Percentiles rank a stretch among this genome's conserved stretches.
These are phyloP conservation scores for Rhynchonema sp. DNA, from an alignment of 2,888 invertebrate genomes.

Conservation along the genomic window DNA sequence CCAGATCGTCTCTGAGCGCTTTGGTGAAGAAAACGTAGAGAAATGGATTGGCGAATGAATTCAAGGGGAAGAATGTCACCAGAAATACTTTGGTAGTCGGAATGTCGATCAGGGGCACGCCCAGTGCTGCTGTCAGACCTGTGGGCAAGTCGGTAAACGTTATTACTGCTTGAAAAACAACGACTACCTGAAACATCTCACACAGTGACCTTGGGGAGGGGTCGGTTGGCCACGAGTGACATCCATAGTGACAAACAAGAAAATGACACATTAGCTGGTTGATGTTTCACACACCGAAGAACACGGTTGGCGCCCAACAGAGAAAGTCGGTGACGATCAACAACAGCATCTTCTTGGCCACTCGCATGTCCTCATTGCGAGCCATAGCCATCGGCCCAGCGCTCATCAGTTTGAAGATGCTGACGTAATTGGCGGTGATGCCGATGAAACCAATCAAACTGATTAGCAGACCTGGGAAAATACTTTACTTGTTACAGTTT, in stretches of 20 bases:
- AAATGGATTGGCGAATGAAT: slow-evolving; percentile 93
- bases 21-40: slow-evolving; percentile 91
- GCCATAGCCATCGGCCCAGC: slow-evolving; percentile 38
- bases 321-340: slow-evolving; percentile 89
- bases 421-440: slow-evolving; percentile 80
- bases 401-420: slow-evolving; percentile 93
- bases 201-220: no score
- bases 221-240: no score
- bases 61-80: slow-evolving; percentile 85
- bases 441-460: no score
- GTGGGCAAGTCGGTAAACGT: no score
- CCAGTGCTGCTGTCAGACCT: slow-evolving; percentile 65
- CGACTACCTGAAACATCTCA: no score
- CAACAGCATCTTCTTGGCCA: slow-evolving; percentile 86
- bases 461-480: no score
- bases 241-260: no score
- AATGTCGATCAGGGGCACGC: slow-evolving; percentile 65
- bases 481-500: no score
- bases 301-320: slow-evolving; percentile 94
- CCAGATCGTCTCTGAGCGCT: slow-evolving; percentile 82
- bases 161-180: no score
- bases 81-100: slow-evolving; percentile 77
- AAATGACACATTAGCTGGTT: no score
- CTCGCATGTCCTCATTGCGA: slow-evolving; percentile 76
- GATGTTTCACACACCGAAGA: slow-evolving; percentile 46